A percentile compares a stretch with the other conserved stretches of the same genome.
phyloP scores from a whole-genome alignment of 2,113 vertebrate species.

The Telmatochromis bifrenatus region DNA sequence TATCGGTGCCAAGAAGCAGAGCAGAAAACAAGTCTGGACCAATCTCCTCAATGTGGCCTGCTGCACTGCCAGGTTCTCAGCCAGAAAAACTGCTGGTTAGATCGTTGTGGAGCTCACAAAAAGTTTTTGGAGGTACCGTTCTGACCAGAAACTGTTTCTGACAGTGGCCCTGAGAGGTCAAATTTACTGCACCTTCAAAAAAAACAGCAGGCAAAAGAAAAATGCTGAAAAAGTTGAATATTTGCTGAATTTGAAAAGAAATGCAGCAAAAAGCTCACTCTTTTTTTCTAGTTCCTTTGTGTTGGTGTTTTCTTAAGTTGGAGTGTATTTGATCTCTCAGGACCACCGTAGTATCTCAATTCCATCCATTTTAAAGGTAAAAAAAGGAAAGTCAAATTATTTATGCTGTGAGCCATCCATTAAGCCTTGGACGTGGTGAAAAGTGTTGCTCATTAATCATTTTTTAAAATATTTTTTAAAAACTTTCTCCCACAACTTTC shows the following conservation, averaged over 20 bases:
- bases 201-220: background rate
- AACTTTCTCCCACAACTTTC: background rate
- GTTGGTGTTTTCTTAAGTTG: background rate
- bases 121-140: background rate
- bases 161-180: background rate
- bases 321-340: background rate
- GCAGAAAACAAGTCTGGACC: slow-evolving; percentile 43
- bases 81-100: slow-evolving; percentile 3
- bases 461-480: background rate
- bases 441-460: background rate
- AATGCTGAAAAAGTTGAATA: background rate
- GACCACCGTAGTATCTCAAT: background rate
- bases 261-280: background rate
- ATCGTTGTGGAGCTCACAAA: background rate
- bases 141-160: background rate
- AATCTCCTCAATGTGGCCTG: slow-evolving; percentile 22
- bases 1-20: slow-evolving; percentile 23
- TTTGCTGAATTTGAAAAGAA: background rate
- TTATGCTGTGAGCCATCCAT: background rate
- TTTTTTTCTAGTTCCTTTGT: background rate
- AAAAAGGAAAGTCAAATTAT: background rate
- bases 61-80: background rate
- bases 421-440: background rate
- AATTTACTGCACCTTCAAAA: background rate
- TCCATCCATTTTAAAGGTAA: background rate